Percentiles rank a stretch among this genome's conserved stretches.
Conservation (phyloP, 2,888 invertebrate species). For the Calameuta filiformis region DNA sequence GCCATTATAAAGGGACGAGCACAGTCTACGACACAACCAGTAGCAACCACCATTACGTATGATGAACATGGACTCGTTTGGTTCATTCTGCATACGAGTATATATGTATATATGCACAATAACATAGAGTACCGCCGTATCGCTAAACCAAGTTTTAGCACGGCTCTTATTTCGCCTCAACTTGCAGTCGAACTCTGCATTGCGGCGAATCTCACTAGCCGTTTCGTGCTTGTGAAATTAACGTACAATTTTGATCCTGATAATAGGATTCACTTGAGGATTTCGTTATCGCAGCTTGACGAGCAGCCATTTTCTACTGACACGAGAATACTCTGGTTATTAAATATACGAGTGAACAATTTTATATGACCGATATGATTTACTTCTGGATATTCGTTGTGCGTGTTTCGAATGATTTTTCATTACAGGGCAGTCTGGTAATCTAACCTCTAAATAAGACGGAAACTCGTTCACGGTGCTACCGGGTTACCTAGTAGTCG, state of each 20-base stretch:
- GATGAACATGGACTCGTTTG: conserved; percentile 14
- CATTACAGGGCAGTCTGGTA: background rate
- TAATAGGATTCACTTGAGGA: background rate
- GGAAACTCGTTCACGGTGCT: background rate
- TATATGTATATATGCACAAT: background rate
- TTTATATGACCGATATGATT: background rate
- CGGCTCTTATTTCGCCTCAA: conserved; percentile 28
- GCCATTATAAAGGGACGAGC: background rate
- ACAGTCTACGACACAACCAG: conserved; percentile 12
- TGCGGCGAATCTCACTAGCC: conserved; percentile 31
- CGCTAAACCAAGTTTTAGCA: conserved; percentile 21
- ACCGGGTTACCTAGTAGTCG: background rate
- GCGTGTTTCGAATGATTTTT: background rate
- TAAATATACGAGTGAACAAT: background rate
- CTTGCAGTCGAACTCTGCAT: conserved; percentile 40
- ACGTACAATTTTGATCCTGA: background rate
- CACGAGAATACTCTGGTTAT: background rate
- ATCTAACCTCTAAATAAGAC: background rate
- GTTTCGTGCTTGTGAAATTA: conserved; percentile 16
- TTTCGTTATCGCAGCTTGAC: background rate
- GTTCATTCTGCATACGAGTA: conserved; percentile 7
- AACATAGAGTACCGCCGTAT: background rate
- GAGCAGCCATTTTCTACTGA: background rate
- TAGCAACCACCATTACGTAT: conserved; percentile 5
- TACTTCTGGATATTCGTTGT: background rate